These are phyloP conservation scores for Drosophila novamexicana DNA, from an alignment of 1,140 invertebrate genomes.

Conservation along the genomic window DNA sequence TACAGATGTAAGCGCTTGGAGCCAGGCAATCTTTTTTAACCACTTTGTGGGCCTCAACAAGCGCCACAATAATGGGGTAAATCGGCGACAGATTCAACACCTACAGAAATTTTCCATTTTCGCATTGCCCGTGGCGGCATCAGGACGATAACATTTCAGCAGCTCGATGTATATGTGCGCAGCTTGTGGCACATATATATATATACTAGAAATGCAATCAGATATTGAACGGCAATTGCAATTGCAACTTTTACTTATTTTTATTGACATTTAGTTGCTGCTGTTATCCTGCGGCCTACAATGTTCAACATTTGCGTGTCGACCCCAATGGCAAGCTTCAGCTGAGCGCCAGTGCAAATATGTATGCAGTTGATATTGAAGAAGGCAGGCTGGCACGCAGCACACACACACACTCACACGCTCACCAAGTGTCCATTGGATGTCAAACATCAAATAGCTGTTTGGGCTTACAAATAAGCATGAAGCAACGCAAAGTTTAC, in stretches of 20 bases:
- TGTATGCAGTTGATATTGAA: not conserved
- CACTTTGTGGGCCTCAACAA: constrained; percentile 4
- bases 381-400: not conserved
- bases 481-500: constrained; percentile 2
- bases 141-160: constrained; percentile 22
- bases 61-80: not conserved
- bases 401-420: not conserved
- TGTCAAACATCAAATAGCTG: constrained; percentile 29
- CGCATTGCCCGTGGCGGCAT: not conserved
- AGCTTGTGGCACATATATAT: constrained; percentile 24
- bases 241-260: constrained; percentile 51
- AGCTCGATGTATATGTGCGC: constrained; percentile 44
- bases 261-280: constrained; percentile 55
- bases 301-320: constrained; percentile 59
- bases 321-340: constrained; percentile 20
- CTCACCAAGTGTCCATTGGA: constrained; percentile 1
- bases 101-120: constrained; percentile 37
- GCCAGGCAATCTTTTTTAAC: constrained; percentile 1
- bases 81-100: constrained; percentile 5
- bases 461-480: constrained; percentile 10
- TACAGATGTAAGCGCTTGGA: not conserved
- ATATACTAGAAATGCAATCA: constrained; percentile 57
- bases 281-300: constrained; percentile 2
- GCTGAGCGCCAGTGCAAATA: constrained; percentile 3
- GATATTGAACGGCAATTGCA: constrained; percentile 45